Base-by-base conservation (phyloP, 2,797 vertebrate genomes). In the Rachycentron canadum region DNA sequence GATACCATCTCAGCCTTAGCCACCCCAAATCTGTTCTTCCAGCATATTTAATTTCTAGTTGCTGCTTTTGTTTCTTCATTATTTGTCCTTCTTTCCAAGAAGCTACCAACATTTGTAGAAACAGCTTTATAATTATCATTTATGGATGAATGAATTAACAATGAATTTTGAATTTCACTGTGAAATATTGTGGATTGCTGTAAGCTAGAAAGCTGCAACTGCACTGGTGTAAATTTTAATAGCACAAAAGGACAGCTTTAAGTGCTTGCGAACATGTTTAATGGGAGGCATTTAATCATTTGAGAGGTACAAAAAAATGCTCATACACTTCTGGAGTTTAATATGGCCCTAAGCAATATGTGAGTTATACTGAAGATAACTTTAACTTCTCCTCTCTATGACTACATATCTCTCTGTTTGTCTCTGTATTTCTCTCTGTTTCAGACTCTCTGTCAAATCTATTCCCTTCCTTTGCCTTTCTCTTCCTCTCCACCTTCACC, bases 251-350 rank as follows among this genome's bases (percentile, higher is more conserved):
- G 5, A 73, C 49, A 62, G 65, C 26, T 78, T 74, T 74, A 69
- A 76, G 71, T 72, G 32, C 50, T 60, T 13, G 38, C 8, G 41
- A 52, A 49, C 60, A 68, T 34, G 81, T 78, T 63, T 73, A 69
- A 78, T 62, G 52, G 38, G 49, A 69, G 26, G 2, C 34, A 32
- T 70, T 88, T 73, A 69, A 73, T 86, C 56, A 79, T 81, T 56
- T 43, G n/a, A 40, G 26, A 50, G 32, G 41, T 38, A 55, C 16
- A 82, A 45, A 77, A 82, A 50, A 58, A 41, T 11, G 41, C 38
- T 56, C 45, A 43, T 36, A 47, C 55, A 52, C 26, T 49, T 71
- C 14, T 73, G 30, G 47, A 50, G 60, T 34, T 32, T 47, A 73
- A 59, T 59, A 36, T 56, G 49, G 40, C 61, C 82, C 53, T 43